Conservation (phyloP, 92 coral and sea anemone genomes). For the Phymanthus crucifer region DNA sequence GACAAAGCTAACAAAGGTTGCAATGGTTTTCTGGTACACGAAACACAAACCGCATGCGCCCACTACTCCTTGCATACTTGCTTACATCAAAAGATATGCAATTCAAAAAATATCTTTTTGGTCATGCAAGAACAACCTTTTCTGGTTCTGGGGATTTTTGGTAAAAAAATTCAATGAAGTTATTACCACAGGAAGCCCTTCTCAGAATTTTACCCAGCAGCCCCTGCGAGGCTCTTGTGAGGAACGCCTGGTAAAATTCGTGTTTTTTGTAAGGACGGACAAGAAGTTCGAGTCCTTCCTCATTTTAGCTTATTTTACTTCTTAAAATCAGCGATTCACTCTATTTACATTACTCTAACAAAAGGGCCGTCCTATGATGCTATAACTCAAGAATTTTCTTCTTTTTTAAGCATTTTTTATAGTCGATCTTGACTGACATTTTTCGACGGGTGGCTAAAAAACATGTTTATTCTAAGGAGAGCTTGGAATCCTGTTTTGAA, state of each 20-base stretch:
- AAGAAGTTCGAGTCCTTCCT: neutral
- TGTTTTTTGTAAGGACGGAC: neutral
- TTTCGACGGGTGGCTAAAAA: neutral
- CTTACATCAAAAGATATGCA: no score
- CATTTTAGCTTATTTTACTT: neutral
- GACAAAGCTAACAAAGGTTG: no score
- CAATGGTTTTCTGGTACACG: no score
- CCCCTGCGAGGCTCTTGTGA: neutral
- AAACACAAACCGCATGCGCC: no score
- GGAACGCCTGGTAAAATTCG: constrained; percentile 22
- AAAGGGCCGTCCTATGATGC: neutral
- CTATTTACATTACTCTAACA: neutral
- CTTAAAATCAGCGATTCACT: neutral
- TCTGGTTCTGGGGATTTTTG: no score
- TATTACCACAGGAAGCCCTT: no score
- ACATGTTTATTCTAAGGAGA: constrained; percentile 18
- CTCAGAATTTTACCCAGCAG: no score
- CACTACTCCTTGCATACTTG: no score
- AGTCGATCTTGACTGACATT: neutral
- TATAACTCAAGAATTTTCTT: neutral
- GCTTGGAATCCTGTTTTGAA: neutral
- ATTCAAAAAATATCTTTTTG: no score
- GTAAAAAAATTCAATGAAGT: no score
- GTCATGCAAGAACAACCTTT: no score
- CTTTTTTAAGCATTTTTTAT: neutral